These are phyloP conservation scores for Ramphastos sulfuratus DNA, from an alignment of 2,113 vertebrate genomes.

Conservation along the genomic window DNA sequence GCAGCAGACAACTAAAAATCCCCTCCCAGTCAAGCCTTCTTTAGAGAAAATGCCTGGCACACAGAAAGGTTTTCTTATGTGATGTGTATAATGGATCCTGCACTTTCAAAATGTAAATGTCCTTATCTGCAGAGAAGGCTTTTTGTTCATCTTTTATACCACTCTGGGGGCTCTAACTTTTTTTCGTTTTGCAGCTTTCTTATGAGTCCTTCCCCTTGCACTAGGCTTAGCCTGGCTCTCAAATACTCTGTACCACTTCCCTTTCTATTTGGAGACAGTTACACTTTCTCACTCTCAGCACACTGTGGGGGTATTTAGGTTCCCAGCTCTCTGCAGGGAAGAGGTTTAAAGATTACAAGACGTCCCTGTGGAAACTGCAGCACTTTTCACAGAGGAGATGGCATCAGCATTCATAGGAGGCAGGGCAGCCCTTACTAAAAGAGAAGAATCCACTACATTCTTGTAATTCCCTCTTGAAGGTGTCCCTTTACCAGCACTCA, in stretches of 20 bases:
- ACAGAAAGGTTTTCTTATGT: background rate
- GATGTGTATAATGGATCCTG: background rate
- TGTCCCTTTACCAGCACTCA: constrained; percentile 58
- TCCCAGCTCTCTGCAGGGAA: background rate
- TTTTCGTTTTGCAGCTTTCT: background rate
- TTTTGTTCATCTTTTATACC: background rate
- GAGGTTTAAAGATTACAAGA: background rate
- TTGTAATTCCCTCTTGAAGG: constrained; percentile 12
- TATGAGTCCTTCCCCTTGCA: background rate
- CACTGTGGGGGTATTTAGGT: background rate
- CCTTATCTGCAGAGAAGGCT: background rate
- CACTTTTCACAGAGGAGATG: background rate
- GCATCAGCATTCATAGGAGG: background rate
- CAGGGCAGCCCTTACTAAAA: background rate
- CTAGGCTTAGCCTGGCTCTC: background rate
- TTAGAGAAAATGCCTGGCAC: background rate
- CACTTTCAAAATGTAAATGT: background rate
- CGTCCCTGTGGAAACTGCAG: background rate
- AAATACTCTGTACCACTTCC: background rate
- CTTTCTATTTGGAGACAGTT: background rate
- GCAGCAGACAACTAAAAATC: background rate
- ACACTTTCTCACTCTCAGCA: background rate
- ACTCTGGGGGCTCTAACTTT: background rate
- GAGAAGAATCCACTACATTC: constrained; percentile 3
- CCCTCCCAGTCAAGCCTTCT: background rate